phyloP scores from a whole-genome alignment of 92 coral and sea anemone genomes.

The Desmophyllum pertusum region DNA sequence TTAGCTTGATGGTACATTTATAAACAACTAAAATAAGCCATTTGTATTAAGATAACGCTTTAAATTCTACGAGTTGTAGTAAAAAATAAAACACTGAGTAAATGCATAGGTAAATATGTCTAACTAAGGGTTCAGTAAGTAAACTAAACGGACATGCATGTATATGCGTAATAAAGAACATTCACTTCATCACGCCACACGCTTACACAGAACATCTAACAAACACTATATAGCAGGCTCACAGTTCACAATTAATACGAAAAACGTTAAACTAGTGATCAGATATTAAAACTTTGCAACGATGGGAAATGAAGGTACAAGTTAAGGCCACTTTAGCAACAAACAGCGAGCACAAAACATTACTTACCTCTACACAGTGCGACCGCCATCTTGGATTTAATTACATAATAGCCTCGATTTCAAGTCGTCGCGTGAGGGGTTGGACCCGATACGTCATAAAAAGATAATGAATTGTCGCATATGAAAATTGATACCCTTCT shows the following conservation, averaged over 20 bases:
- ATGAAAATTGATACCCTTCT: constrained; percentile 10
- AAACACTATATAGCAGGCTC: neutral
- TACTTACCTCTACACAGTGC: constrained; percentile 69
- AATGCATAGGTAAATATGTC: neutral
- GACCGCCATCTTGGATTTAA: constrained; percentile 87
- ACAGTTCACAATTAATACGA: neutral
- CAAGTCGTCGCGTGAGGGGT: constrained; percentile 6
- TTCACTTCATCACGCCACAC: neutral
- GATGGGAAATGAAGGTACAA: neutral
- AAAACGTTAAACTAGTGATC: neutral
- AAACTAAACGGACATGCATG: neutral
- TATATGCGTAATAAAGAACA: neutral
- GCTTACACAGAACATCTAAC: neutral
- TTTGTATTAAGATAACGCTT: neutral
- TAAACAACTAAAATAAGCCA: no score
- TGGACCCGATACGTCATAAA: neutral
- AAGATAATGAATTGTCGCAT: neutral
- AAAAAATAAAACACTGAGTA: neutral
- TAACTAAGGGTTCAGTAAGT: neutral
- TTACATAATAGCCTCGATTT: constrained; percentile 28
- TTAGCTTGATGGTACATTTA: no score
- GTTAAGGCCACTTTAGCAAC: constrained; percentile 3
- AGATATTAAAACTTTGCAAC: neutral
- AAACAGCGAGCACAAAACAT: constrained; percentile 8
- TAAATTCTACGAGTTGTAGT: neutral